Base-by-base conservation (phyloP, 1,140 invertebrate species). In the Drosophila mauritiana region DNA sequence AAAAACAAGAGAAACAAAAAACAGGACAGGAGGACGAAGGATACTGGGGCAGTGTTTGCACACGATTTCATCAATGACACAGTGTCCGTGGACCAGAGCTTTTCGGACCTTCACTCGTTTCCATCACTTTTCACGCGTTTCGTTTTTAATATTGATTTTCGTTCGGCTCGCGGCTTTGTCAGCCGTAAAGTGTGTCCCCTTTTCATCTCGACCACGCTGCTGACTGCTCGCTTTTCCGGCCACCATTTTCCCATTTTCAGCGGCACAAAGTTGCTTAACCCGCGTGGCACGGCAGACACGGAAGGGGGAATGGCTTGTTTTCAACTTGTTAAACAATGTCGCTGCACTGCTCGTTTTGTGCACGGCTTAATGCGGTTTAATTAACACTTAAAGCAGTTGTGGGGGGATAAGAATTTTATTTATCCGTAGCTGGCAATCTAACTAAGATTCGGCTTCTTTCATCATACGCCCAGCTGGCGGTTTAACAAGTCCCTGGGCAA, bases 131-230 rank as follows among this genome's bases (percentile, higher is more conserved):
- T 80, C 65, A 80, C 83, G 80, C 84, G 77, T 78, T 83, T 72
- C 70, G 79, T 68, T 82, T 74, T 74, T 78, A 70, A 72, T 72
- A 88, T 88, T 88, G 84, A 88, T 88, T 88, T 88, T 80, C 65
- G 85, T 78, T 51, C 48, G 46, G 12, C 65, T 34, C 51, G 73
- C 55, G 56, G 68, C 78, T 59, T 77, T 83, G 68, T 67, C 64
- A 81, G 74, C 69, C 74, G 65, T 61, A 82, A 75, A 78, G 68
- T 78, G 81, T 70, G 11, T 10, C 17, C 42, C 3, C 59, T 55
- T 43, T 53, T 48, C 59, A 40, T 42, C 34, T 54, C 48, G 22
- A n/a, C 52, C 53, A 0, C 2, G 7, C 39, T 45, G 37, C 39
- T 48, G 37, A 40, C 45, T 58, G 51, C 68, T 61, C 53, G 62